Conservation (phyloP, 2,888 invertebrate species). For the Xestia c-nigrum region DNA sequence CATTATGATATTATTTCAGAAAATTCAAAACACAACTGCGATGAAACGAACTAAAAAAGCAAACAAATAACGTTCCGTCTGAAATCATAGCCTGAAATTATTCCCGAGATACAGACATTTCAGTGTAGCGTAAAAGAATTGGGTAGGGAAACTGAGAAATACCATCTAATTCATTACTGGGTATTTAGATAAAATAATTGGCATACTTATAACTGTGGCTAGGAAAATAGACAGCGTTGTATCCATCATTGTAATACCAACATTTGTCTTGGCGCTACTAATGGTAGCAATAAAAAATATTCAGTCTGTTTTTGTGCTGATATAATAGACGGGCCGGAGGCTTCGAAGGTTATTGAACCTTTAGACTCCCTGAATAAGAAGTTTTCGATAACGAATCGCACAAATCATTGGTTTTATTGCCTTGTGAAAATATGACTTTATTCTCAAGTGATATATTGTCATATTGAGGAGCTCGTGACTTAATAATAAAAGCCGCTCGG, state of each 20-base stretch:
- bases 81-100: constrained; percentile 13
- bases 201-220: constrained; percentile 44
- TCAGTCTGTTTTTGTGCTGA: constrained; percentile 19
- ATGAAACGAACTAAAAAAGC: constrained; percentile 5
- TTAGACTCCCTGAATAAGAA: constrained; percentile 1
- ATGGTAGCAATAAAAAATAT: constrained; percentile 43
- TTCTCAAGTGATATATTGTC: neutral
- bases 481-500: neutral
- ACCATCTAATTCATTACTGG: constrained; percentile 31
- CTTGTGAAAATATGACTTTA: constrained; percentile 1
- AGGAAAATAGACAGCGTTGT: neutral
- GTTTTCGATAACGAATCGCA: neutral
- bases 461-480: neutral
- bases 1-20: neutral
- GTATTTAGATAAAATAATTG: constrained; percentile 53
- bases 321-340: constrained; percentile 9
- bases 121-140: constrained; percentile 26
- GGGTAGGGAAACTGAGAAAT: neutral
- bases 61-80: neutral
- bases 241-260: constrained; percentile 43
- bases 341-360: constrained; percentile 15
- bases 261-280: constrained; percentile 47
- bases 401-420: constrained; percentile 8
- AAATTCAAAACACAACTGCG: neutral
- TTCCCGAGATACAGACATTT: neutral